Evolutionary conservation across 2,888 invertebrate genomes (phyloP).

Genomic region (Apamea crenata): DNA sequence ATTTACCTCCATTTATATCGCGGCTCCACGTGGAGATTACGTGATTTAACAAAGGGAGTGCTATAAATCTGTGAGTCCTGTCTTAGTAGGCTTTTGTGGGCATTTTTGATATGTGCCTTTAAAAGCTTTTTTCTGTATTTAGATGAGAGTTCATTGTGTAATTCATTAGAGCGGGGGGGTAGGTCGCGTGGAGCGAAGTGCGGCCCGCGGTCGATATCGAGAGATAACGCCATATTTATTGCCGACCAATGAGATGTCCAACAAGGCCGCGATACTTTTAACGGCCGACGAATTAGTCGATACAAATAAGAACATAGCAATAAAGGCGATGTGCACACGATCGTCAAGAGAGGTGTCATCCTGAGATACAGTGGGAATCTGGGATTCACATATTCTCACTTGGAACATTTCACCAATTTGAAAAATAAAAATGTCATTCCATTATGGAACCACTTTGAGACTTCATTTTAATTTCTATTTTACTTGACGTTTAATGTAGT

Average conservation of each 20-base stretch:
- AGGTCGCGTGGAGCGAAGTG: conserved; percentile 82
- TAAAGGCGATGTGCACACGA: conserved; percentile 58
- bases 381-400: not conserved
- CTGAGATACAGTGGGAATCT: conserved; percentile 47
- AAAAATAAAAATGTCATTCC: not conserved
- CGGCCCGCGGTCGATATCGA: conserved; percentile 87
- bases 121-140: conserved; percentile 91
- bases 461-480: not conserved
- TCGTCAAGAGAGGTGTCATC: conserved; percentile 50
- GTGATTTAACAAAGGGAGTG: conserved; percentile 90
- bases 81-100: conserved; percentile 91
- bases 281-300: conserved; percentile 84
- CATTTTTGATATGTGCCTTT: conserved; percentile 91
- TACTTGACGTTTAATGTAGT: not conserved
- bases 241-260: conserved; percentile 86
- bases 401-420: not conserved
- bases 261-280: conserved; percentile 86
- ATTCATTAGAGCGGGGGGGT: conserved; percentile 89
- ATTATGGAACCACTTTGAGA: not conserved
- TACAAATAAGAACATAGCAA: conserved; percentile 81
- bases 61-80: conserved; percentile 89
- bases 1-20: conserved; percentile 90
- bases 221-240: conserved; percentile 89
- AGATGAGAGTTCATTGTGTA: conserved; percentile 91
- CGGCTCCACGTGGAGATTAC: conserved; percentile 90